Evolutionary conservation across 1,140 invertebrate species (phyloP).

Genomic region (Pygmarrhopalites habei): DNA sequence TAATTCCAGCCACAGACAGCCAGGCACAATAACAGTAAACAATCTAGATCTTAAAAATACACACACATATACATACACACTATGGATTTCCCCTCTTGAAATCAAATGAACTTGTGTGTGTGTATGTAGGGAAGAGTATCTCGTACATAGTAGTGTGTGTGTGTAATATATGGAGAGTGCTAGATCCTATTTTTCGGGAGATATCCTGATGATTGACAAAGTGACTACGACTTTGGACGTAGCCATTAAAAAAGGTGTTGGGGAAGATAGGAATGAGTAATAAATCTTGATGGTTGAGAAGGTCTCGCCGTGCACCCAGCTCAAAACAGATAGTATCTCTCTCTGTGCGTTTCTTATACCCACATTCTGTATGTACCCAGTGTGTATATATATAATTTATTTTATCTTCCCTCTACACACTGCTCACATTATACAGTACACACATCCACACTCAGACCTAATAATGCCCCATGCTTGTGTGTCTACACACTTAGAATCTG

Average conservation of each 20-base stretch:
- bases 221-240: constrained; percentile 25
- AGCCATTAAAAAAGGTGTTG: constrained; percentile 36
- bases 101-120: no score
- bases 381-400: neutral
- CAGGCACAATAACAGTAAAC: neutral
- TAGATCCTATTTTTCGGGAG: constrained; percentile 21
- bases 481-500: no score
- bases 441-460: no score
- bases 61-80: neutral
- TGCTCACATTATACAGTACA: no score
- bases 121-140: no score
- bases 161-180: constrained; percentile 8
- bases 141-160: neutral
- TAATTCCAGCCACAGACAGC: no score
- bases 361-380: neutral
- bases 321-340: neutral
- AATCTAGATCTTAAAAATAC: constrained; percentile 10
- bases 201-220: constrained; percentile 32
- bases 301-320: constrained; percentile 6
- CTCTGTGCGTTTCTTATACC: neutral
- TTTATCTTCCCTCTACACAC: neutral
- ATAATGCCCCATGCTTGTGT: no score
- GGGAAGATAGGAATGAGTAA: constrained; percentile 32
- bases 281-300: constrained; percentile 34
- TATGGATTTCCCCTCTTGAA: neutral